These are phyloP conservation scores for Caracal caracal DNA, from an alignment of 2,113 vertebrate species.

Conservation along the genomic window DNA sequence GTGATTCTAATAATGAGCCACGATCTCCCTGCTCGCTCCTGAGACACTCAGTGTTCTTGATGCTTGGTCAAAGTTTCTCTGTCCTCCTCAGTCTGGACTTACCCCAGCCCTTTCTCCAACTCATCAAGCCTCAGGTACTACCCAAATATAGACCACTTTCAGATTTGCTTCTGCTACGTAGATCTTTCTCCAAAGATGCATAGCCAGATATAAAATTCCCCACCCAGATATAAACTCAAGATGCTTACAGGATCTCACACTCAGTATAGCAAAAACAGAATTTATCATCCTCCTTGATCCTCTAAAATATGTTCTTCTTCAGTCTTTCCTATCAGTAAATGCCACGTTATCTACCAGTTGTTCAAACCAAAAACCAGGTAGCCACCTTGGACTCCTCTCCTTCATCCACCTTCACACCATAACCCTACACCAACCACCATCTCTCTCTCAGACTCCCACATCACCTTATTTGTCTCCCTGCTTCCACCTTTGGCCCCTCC, in stretches of 20 bases:
- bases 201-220: neutral
- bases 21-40: neutral
- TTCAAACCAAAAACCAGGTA: neutral
- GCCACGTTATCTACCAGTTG: neutral
- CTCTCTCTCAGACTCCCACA: neutral
- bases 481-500: neutral
- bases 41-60: neutral
- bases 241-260: neutral
- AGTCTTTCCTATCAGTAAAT: neutral
- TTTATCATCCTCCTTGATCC: neutral
- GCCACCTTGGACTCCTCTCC: neutral
- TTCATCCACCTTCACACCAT: neutral
- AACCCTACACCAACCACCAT: neutral
- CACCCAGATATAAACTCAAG: neutral
- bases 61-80: neutral
- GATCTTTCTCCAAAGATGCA: neutral
- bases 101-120: neutral
- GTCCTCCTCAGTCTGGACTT: neutral
- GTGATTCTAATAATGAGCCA: neutral
- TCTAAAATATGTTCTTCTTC: neutral
- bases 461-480: neutral
- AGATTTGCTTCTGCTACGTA: neutral
- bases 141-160: slow-evolving; percentile 11
- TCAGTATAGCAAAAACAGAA: neutral
- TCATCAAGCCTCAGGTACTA: neutral